phyloP scores from a whole-genome alignment of 1,140 invertebrate species.

The Caenorhabditis tropicalis region DNA sequence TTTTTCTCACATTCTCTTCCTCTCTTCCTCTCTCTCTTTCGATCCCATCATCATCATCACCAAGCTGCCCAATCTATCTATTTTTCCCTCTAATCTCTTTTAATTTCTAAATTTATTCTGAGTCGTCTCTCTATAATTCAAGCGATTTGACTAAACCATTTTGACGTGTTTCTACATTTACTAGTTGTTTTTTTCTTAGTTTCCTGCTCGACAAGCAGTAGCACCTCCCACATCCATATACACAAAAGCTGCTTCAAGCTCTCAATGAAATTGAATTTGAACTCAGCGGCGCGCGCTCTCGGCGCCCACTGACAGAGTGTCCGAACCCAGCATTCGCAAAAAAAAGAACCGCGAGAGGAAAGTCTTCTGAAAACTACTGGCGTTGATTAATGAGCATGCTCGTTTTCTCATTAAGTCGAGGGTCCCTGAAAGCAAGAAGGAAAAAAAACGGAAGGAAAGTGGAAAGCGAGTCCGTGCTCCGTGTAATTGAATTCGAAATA shows the following conservation, averaged over 20 bases:
- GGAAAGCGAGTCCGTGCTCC: not conserved
- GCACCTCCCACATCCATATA: not conserved
- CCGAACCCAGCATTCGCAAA: conserved; percentile 22
- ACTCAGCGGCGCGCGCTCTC: conserved; percentile 5
- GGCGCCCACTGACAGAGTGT: not conserved
- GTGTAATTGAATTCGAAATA: conserved; percentile 41
- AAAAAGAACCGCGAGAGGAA: not conserved
- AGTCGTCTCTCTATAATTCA: not conserved
- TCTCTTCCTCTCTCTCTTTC: not conserved
- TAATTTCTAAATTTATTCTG: not conserved
- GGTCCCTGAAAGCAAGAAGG: not conserved
- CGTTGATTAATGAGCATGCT: conserved; percentile 37
- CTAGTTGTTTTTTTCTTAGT: not conserved
- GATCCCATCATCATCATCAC: conserved; percentile 1
- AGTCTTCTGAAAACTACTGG: not conserved
- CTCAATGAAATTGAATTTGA: conserved; percentile 44
- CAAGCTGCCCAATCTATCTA: not conserved
- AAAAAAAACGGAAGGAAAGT: conserved; percentile 9
- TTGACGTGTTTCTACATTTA: too few species aligned
- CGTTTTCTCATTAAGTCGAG: conserved; percentile 34
- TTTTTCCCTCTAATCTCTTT: not conserved
- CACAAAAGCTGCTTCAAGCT: conserved; percentile 29
- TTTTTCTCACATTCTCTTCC: not conserved
- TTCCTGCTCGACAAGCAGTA: not conserved
- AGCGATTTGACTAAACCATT: not conserved